phyloP scores from a whole-genome alignment of 2,888 invertebrate genomes.

The Eilema depressum region DNA sequence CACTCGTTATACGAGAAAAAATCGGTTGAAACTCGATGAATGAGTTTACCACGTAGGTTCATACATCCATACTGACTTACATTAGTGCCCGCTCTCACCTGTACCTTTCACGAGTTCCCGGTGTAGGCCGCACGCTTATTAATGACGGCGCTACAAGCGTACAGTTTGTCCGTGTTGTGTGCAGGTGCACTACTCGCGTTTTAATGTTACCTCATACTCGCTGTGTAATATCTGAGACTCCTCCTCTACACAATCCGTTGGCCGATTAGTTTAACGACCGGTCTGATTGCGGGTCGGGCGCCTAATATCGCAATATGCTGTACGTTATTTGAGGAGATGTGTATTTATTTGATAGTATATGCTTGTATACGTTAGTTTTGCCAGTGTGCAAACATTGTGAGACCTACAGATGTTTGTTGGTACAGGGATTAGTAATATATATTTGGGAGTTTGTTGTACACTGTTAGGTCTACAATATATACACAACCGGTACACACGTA shows the following conservation, averaged over 20 bases:
- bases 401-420: not conserved
- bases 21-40: not conserved
- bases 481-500: not conserved
- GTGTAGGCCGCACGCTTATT: constrained; percentile 46
- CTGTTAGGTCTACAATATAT: not conserved
- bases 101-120: not conserved
- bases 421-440: not conserved
- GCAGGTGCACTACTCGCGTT: constrained; percentile 32
- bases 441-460: not conserved
- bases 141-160: constrained; percentile 43
- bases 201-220: constrained; percentile 12
- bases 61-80: not conserved
- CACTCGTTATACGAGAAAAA: not conserved
- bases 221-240: not conserved
- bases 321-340: not conserved
- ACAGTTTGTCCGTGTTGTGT: constrained; percentile 43
- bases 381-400: not conserved
- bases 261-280: not conserved
- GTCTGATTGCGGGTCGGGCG: not conserved
- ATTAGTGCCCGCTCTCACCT: constrained; percentile 8
- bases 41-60: not conserved
- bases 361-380: not conserved
- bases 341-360: not conserved
- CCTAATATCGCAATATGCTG: not conserved
- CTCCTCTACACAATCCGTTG: constrained; percentile 5